These are phyloP conservation scores for Pseudopipra pipra DNA, from an alignment of 2,113 vertebrate species.

Conservation along the genomic window DNA sequence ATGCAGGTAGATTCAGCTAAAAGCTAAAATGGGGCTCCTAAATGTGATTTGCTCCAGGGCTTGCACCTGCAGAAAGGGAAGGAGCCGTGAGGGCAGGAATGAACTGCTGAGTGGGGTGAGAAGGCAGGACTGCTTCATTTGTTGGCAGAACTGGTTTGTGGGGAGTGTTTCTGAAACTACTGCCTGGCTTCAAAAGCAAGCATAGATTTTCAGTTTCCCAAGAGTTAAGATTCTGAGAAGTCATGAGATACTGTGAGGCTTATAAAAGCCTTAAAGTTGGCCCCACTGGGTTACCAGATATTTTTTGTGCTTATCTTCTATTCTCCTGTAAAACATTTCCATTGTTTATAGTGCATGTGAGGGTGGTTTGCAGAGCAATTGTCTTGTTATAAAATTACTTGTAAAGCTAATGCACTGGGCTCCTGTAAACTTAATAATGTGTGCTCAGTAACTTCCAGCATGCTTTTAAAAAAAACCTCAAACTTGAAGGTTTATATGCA, in stretches of 20 bases:
- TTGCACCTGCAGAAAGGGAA: background rate
- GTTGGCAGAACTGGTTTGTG: background rate
- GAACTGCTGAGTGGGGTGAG: background rate
- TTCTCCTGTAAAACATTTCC: background rate
- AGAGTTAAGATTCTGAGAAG: background rate
- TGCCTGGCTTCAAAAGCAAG: background rate
- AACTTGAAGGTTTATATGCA: background rate
- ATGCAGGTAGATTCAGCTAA: background rate
- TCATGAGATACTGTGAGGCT: background rate
- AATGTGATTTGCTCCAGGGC: background rate
- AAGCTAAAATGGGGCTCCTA: background rate
- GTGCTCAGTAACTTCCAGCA: background rate
- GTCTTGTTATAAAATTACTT: background rate
- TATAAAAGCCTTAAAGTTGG: background rate
- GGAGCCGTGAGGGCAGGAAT: background rate
- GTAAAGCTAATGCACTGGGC: background rate
- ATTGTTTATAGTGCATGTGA: background rate
- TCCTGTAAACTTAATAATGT: background rate
- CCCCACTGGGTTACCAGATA: background rate
- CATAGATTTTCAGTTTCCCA: background rate
- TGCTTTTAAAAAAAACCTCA: background rate
- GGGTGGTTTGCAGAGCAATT: background rate
- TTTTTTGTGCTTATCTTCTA: background rate
- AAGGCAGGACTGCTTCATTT: background rate
- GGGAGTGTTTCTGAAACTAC: background rate